phyloP scores from a whole-genome alignment of 2,888 invertebrate genomes.

The Galeruca laticollis region DNA sequence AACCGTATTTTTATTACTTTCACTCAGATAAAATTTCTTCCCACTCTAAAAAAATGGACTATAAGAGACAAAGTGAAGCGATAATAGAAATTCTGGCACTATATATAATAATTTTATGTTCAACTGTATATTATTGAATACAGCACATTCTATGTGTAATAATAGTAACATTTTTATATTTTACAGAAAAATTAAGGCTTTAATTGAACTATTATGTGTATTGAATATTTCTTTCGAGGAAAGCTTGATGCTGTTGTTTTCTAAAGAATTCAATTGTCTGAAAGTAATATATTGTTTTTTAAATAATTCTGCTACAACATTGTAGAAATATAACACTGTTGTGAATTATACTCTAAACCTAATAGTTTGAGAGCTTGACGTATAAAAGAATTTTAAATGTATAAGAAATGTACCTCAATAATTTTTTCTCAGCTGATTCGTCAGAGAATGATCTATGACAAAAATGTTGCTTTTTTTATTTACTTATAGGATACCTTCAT shows the following conservation, averaged over 20 bases:
- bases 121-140: too few species aligned
- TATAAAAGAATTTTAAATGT: constrained; percentile 5
- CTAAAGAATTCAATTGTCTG: not conserved
- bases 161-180: too few species aligned
- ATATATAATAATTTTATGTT: too few species aligned
- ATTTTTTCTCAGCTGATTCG: not conserved
- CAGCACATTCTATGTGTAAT: too few species aligned
- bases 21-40: too few species aligned
- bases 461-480: not conserved
- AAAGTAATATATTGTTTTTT: not conserved
- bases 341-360: not conserved
- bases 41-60: too few species aligned
- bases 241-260: too few species aligned
- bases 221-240: not conserved
- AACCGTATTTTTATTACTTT: too few species aligned
- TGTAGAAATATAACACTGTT: constrained; percentile 7
- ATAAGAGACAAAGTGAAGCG: too few species aligned
- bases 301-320: not conserved
- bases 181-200: too few species aligned
- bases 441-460: not conserved
- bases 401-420: not conserved
- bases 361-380: constrained; percentile 2
- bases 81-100: too few species aligned
- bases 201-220: too few species aligned
- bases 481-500: not conserved